Conservation (phyloP, 2,797 vertebrate species). For the Tachyglossus aculeatus region DNA sequence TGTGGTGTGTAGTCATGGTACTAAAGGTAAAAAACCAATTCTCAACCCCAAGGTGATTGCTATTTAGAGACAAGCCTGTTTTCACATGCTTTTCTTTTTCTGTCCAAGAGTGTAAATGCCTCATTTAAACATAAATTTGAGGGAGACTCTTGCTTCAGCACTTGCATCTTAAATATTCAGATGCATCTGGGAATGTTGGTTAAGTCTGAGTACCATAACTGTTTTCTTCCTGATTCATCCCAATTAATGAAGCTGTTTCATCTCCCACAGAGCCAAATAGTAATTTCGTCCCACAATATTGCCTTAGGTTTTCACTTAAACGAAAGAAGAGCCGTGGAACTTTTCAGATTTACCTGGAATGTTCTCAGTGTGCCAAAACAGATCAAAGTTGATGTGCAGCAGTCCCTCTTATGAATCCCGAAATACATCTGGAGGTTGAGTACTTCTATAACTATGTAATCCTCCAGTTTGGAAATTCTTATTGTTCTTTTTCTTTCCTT, state of each 20-base stretch:
- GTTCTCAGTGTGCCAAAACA: conserved; percentile 14
- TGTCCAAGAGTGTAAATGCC: no score
- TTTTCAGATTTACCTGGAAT: neutral
- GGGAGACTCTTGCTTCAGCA: no score
- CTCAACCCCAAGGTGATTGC: no score
- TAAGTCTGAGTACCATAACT: neutral
- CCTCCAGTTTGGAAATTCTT: conserved; percentile 13
- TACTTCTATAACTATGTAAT: conserved; percentile 25
- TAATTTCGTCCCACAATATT: neutral
- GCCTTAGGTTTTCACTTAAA: neutral
- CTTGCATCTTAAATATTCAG: no score
- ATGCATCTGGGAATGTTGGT: no score
- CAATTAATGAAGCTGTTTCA: neutral
- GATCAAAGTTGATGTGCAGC: conserved; percentile 8
- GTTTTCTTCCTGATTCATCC: neutral
- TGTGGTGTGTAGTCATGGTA: no score
- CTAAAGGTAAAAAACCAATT: no score
- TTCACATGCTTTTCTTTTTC: no score
- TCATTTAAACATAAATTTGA: no score
- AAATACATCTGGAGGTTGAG: conserved; percentile 24
- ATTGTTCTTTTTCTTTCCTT: conserved; percentile 10
- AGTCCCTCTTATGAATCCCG: conserved; percentile 10
- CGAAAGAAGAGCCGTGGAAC: neutral
- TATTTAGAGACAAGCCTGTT: no score
- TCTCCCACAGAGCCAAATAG: neutral